phyloP scores from a whole-genome alignment of 2,113 vertebrate species.

The Regulus satrapa region DNA sequence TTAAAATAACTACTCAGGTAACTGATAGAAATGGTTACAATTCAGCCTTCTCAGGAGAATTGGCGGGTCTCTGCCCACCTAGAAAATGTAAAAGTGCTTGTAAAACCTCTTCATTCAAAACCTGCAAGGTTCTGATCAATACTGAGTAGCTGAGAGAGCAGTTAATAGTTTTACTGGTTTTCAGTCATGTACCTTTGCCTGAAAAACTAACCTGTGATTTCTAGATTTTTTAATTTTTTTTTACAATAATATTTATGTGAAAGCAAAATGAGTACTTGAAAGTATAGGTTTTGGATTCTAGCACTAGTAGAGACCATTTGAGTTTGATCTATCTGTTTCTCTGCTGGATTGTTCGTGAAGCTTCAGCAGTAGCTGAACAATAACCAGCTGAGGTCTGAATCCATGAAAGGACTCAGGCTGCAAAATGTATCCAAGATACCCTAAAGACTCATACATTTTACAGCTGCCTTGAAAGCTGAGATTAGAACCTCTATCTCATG shows the following conservation, averaged over 20 bases:
- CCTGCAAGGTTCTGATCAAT: neutral
- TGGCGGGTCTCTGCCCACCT: neutral
- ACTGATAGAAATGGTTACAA: neutral
- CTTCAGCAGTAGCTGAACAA: neutral
- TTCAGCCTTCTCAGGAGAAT: neutral
- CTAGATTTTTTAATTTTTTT: neutral
- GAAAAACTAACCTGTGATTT: neutral
- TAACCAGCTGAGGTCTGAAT: neutral
- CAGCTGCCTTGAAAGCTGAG: neutral
- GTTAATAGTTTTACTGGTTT: neutral
- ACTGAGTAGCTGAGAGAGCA: neutral
- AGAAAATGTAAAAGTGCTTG: neutral
- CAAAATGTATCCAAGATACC: neutral
- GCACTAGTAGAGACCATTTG: neutral
- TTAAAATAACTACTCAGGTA: constrained; percentile 68
- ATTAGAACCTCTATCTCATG: neutral
- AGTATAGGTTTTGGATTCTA: neutral
- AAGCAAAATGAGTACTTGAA: neutral
- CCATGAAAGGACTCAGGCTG: neutral
- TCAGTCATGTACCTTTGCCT: neutral
- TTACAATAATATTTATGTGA: neutral
- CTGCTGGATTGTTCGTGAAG: rapidly evolving
- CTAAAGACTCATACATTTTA: neutral
- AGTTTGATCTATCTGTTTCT: neutral
- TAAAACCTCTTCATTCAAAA: neutral